Evolutionary conservation across 2,888 invertebrate genomes (phyloP), one percentile per base, ranked within the genome.

Genomic region (Agrilus cyanescens): DNA sequence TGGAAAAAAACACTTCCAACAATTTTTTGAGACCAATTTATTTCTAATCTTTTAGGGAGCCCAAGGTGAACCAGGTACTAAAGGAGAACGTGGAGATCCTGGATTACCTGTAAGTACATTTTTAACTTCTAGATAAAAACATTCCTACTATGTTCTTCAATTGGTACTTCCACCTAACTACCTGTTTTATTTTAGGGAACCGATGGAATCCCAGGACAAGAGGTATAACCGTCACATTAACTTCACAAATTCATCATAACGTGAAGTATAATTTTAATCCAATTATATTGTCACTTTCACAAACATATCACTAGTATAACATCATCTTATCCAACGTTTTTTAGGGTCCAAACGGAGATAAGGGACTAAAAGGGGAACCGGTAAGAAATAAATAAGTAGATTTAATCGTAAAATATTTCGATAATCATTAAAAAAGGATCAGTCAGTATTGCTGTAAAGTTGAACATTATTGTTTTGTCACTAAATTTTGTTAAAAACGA

Each of bases 21-120:
- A 16, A 32, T 20, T 37, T 33, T 25, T 37, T 31, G 36, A 37
- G 7, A 31, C 10, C 12, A 37, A 20, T 32, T 33, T 43, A 25
- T 25, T 25, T 25, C 25, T 25, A 25, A 25, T 51, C 52, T 59
- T 64, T 44, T 66, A 90, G 89, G 91, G 91, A 55, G 90, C 89
- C 54, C 86, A 88, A 70, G 93, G 93, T 55, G 90, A 91, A 69
- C 85, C 86, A 41, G 93, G 93, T 54, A 80, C 77, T 60, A 91
- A 91, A 71, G 91, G 93, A 54, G 91, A 91, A 72, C 77, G 90
- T 50, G 91, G 91, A 40, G 91, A 93, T 70, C 89, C 90, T 52
- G 93, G 93, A 61, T 73, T 91, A 60, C 90, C 91, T 63, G 91
- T 90, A 80, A 77, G 85, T 80, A 44, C 7, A 16, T 32, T n/a